phyloP scores from a whole-genome alignment of 2,113 vertebrate species.

The Ciconia maguari region DNA sequence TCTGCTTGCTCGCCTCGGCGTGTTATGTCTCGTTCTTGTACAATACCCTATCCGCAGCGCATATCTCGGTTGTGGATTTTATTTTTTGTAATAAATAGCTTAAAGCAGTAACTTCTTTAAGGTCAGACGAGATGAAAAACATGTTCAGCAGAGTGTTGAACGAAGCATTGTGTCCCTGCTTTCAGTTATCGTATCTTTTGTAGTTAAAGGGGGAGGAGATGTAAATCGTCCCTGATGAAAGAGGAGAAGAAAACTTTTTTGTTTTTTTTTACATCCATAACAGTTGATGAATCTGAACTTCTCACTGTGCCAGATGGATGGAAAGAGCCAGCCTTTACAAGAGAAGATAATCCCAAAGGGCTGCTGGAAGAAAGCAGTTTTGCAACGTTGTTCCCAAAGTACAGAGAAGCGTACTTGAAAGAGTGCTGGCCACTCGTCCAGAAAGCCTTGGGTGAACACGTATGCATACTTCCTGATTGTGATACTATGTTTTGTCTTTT shows the following conservation, averaged over 20 bases:
- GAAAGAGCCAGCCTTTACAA: slow-evolving; percentile 87
- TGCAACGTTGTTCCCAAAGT: slow-evolving; percentile 95
- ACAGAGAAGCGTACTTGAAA: slow-evolving; percentile 92
- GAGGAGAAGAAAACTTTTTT: neutral
- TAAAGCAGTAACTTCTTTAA: neutral
- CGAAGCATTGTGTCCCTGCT: neutral
- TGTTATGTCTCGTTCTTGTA: rapidly evolving
- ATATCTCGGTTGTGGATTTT: rapidly evolving
- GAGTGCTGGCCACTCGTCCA: slow-evolving; percentile 96
- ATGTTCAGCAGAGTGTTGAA: neutral
- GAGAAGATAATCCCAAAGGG: slow-evolving; percentile 89
- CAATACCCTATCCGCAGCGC: rapidly evolving
- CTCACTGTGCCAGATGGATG: slow-evolving; percentile 93
- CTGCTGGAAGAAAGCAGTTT: slow-evolving; percentile 97
- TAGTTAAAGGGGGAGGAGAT: neutral
- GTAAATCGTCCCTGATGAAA: neutral
- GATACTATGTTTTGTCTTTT: neutral
- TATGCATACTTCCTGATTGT: slow-evolving; percentile 63
- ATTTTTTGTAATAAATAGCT: neutral
- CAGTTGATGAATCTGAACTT: slow-evolving; percentile 82
- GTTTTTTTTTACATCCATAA: neutral
- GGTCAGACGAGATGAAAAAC: neutral
- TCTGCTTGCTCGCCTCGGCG: too few species aligned
- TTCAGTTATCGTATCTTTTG: neutral
- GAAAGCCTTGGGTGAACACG: slow-evolving; percentile 85